A percentile compares a stretch with the other conserved stretches of the same genome.
Evolutionary conservation across 92 coral and sea anemone species (phyloP).

Genomic region (Phenganax subtilis): DNA sequence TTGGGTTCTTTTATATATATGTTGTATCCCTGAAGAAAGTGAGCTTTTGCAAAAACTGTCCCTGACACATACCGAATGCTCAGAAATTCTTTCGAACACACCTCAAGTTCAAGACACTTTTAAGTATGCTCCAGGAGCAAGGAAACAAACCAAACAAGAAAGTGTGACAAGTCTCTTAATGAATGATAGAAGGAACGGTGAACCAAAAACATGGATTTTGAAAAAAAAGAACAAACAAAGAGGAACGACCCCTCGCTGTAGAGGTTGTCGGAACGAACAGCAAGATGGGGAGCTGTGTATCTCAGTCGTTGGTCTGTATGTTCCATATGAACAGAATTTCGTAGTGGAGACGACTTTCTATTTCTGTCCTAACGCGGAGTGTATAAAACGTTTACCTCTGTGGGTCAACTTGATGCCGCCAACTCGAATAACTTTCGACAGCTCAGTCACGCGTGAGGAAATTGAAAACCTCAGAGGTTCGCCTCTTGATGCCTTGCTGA

Average conservation of each 20-base stretch:
- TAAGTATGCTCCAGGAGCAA: slow-evolving; percentile 14
- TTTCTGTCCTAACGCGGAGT: slow-evolving; percentile 30
- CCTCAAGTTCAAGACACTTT: slow-evolving; percentile 27
- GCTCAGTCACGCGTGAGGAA: slow-evolving; percentile 27
- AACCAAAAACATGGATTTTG: slow-evolving; percentile 40
- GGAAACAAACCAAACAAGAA: slow-evolving; percentile 35
- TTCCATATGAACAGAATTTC: slow-evolving; percentile 38
- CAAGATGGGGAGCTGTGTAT: slow-evolving; percentile 25
- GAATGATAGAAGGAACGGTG: slow-evolving; percentile 35
- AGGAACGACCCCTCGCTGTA: slow-evolving; percentile 42
- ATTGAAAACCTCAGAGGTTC: slow-evolving; percentile 18
- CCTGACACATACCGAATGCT: slow-evolving; percentile 38
- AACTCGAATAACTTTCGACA: slow-evolving; percentile 34
- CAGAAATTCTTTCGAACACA: slow-evolving; percentile 33
- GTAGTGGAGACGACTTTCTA: slow-evolving; percentile 38
- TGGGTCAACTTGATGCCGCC: slow-evolving; percentile 41
- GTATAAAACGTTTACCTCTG: slow-evolving; percentile 24
- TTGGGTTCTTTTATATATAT: slow-evolving; percentile 45
- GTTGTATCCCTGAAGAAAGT: slow-evolving; percentile 49
- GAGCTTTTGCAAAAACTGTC: slow-evolving; percentile 47
- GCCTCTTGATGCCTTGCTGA: background rate
- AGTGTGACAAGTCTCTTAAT: slow-evolving; percentile 29
- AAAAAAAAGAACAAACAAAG: slow-evolving; percentile 34
- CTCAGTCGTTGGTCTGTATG: slow-evolving; percentile 35
- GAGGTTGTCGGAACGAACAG: slow-evolving; percentile 24